Base-by-base conservation (phyloP, 2,113 vertebrate genomes). In the Sinocyclocheilus grahami region DNA sequence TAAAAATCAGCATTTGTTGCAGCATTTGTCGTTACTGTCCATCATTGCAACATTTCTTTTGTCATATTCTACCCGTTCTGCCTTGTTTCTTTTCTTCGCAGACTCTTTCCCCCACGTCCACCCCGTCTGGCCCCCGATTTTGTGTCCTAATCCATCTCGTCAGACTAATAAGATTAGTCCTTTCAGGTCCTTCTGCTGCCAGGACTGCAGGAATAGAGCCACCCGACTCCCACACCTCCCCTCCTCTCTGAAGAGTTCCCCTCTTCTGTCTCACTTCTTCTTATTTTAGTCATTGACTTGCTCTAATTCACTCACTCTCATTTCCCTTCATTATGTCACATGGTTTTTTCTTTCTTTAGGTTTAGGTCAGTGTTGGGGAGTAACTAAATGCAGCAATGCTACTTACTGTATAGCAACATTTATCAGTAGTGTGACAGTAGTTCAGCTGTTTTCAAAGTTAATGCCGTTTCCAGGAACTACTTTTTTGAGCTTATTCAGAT, bases 151-250 rank as follows among this genome's bases (percentile, higher is more conserved):
- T 94, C 91, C 90, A 87, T 88, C 90, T 91, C 87, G 83, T 93
- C 90, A 85, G 72, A 13, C 79, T 92, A 94, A 93, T 93, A 78
- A 92, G 92, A 93, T 94, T 93, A 93, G 88, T 87, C 86, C 85
- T 90, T 88, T 88, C 87, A 87, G 83, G 80, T 85, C 72, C 60
- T 86, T 85, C 80, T 60, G 78, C 75, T 58, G 83, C 83, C 78
- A 82, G 74, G 72, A 78, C 55, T 62, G n/a, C 22, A 78, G 90
- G 84, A 90, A 93, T 92, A 88, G 89, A 87, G 78, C 63, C 53
- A 74, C 76, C 88, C 81, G 87, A 84, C 84, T 87, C 88, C 75
- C 5, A 89, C 83, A 82, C 85, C 89, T 88, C 12, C 86, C 84
- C 85, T 82, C 82, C 42, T 55, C 33, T 82, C 69, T 65, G 10